Percentiles rank a stretch among this genome's conserved stretches.
Conservation (phyloP, 2,797 vertebrate species). For the Neopelma chrysocephalum region DNA sequence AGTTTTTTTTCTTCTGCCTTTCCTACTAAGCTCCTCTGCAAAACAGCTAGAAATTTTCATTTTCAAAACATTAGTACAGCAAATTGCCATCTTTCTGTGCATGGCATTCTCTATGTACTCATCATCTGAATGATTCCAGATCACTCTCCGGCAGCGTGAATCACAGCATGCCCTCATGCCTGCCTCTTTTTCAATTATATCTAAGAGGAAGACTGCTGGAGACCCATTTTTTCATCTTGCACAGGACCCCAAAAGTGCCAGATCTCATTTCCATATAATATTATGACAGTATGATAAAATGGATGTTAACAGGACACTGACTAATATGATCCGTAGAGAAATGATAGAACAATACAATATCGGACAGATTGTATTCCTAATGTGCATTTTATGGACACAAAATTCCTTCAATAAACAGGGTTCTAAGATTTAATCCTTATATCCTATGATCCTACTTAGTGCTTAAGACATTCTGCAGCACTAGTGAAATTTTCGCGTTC, state of each 20-base stretch:
- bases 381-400: conserved; percentile 19
- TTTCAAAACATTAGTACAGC: conserved; percentile 73
- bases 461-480: neutral
- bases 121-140: conserved; percentile 76
- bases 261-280: conserved; percentile 73
- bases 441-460: neutral
- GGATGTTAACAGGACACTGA: conserved; percentile 66
- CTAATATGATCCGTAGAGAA: conserved; percentile 49
- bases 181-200: conserved; percentile 79
- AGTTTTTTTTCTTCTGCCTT: conserved; percentile 6
- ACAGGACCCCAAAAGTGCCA: conserved; percentile 67
- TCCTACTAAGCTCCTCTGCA: conserved; percentile 64
- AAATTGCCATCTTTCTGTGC: conserved; percentile 75
- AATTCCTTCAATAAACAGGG: conserved; percentile 12
- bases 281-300: conserved; percentile 64
- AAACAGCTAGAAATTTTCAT: conserved; percentile 74
- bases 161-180: conserved; percentile 68
- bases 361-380: conserved; percentile 16
- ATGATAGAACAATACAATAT: conserved; percentile 22
- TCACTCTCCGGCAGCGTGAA: conserved; percentile 67
- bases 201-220: conserved; percentile 74
- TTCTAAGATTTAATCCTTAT: neutral
- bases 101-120: conserved; percentile 68
- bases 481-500: neutral
- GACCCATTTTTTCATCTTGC: conserved; percentile 66